A percentile compares a stretch with the other conserved stretches of the same genome.
These are phyloP conservation scores for Pandemis heparana DNA, from an alignment of 2,888 invertebrate genomes.

Conservation along the genomic window DNA sequence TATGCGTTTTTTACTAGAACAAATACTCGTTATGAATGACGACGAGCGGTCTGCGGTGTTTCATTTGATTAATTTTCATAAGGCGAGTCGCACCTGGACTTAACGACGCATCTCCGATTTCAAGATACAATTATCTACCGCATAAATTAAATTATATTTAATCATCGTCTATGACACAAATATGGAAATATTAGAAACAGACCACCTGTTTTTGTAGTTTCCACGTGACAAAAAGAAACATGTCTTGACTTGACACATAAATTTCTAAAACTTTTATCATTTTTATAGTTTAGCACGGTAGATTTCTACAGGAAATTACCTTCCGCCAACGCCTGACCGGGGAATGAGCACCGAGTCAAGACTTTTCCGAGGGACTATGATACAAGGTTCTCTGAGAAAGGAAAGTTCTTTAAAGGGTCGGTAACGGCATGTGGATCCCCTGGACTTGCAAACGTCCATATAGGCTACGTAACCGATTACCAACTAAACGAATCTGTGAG, in stretches of 20 bases:
- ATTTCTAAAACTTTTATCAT: not conserved
- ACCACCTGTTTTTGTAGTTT: slow-evolving; percentile 34
- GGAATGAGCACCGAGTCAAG: too few species aligned
- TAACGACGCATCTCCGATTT: slow-evolving; percentile 50
- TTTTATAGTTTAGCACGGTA: too few species aligned
- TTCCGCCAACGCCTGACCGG: too few species aligned
- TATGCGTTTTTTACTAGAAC: slow-evolving; percentile 39
- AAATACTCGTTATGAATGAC: slow-evolving; percentile 44
- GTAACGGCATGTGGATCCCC: too few species aligned
- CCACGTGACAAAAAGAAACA: slow-evolving; percentile 15
- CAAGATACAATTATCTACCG: slow-evolving; percentile 41
- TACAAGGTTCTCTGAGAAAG: too few species aligned
- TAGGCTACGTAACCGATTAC: too few species aligned
- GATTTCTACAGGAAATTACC: too few species aligned
- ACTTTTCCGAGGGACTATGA: too few species aligned
- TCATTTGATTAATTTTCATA: slow-evolving; percentile 52
- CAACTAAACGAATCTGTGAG: too few species aligned
- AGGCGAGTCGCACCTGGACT: slow-evolving; percentile 49
- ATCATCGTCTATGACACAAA: slow-evolving; percentile 33
- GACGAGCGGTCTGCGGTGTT: slow-evolving; percentile 54
- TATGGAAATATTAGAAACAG: slow-evolving; percentile 28
- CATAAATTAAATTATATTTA: slow-evolving; percentile 42
- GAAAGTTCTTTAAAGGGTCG: too few species aligned
- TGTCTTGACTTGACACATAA: not conserved
- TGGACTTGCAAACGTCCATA: too few species aligned